Conservation (phyloP, 1,140 invertebrate genomes). For the Diplogasteroides magnus region DNA sequence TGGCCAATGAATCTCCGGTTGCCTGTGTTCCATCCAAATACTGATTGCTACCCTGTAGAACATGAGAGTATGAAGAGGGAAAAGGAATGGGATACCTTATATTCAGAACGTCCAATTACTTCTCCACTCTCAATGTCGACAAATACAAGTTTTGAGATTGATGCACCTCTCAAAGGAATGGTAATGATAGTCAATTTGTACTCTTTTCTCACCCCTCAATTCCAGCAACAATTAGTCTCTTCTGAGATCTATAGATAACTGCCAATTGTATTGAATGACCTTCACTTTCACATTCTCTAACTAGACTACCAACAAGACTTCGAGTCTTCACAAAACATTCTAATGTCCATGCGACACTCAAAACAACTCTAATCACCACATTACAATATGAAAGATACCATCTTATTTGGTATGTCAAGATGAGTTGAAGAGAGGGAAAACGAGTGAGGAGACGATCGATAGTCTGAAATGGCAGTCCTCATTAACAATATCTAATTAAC, state of each 20-base stretch:
- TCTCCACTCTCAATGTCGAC: constrained; percentile 50
- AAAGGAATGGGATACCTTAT: constrained; percentile 6
- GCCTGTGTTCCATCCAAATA: not conserved
- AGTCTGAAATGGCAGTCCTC: constrained; percentile 8
- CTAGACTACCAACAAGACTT: constrained; percentile 1
- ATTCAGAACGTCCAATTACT: not conserved
- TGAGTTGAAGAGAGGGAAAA: constrained; percentile 32
- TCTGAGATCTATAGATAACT: constrained; percentile 5
- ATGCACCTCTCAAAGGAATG: constrained; percentile 55
- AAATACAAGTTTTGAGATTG: constrained; percentile 56
- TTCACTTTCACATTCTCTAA: constrained; percentile 14
- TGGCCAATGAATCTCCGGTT: constrained; percentile 10
- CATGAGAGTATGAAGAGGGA: not conserved
- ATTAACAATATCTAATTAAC: not conserved
- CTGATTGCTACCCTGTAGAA: not conserved
- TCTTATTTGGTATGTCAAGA: constrained; percentile 46
- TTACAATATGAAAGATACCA: constrained; percentile 28
- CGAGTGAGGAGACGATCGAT: constrained; percentile 29
- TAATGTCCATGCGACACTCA: constrained; percentile 16
- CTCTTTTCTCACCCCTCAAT: constrained; percentile 25
- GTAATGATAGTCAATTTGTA: not conserved
- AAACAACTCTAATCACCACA: constrained; percentile 7
- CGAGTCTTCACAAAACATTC: constrained; percentile 14
- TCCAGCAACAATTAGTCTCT: constrained; percentile 23
- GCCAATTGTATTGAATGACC: constrained; percentile 23